Percentiles rank a stretch among this genome's conserved stretches.
Evolutionary conservation across 1,140 invertebrate genomes (phyloP).

Genomic region (Teleogryllus occipitalis): DNA sequence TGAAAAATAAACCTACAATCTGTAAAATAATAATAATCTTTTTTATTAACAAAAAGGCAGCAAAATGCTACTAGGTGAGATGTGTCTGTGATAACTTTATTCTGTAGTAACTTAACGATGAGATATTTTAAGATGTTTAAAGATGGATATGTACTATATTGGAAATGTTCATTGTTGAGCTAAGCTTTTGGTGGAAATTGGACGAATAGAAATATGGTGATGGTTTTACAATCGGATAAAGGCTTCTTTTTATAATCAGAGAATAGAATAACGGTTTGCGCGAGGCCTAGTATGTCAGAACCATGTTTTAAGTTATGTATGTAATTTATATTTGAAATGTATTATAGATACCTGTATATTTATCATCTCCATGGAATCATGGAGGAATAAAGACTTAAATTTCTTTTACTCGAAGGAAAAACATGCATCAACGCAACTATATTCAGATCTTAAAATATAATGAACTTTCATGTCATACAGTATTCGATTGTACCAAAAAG

Average conservation of each 20-base stretch:
- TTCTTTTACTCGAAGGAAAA: background rate
- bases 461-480: no score
- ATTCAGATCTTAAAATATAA: background rate
- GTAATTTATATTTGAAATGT: conserved; percentile 2
- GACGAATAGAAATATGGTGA: background rate
- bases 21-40: background rate
- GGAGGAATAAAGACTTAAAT: background rate
- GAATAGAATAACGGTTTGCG: background rate
- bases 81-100: background rate
- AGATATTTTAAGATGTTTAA: background rate
- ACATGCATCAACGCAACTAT: background rate
- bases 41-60: conserved; percentile 5
- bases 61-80: background rate
- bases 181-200: background rate
- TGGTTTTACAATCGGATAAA: background rate
- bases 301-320: background rate
- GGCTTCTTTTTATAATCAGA: background rate
- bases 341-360: background rate
- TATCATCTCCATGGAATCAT: background rate
- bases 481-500: no score
- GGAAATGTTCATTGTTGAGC: background rate
- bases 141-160: background rate
- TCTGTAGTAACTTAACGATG: background rate
- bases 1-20: background rate
- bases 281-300: background rate